Percentiles rank a stretch among this genome's conserved stretches.
Evolutionary conservation across 2,797 vertebrate genomes (phyloP).

Genomic region (Simalia tracyae): DNA sequence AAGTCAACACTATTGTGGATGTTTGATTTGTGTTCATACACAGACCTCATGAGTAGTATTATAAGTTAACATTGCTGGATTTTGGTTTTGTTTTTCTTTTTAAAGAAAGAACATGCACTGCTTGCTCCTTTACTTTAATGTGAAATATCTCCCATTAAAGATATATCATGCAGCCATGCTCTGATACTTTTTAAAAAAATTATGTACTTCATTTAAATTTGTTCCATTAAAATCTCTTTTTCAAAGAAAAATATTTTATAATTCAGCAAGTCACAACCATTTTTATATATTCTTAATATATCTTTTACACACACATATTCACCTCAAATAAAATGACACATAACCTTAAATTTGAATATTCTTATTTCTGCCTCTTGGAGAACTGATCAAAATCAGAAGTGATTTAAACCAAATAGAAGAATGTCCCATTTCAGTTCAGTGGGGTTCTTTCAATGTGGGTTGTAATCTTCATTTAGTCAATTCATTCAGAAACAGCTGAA

Average conservation of each 20-base stretch:
- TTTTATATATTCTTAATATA: not conserved
- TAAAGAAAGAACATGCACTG: too few relatives aligned
- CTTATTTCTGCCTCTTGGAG: not conserved
- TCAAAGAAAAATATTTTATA: not conserved
- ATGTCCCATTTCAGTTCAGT: not conserved
- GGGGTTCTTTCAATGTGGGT: not conserved
- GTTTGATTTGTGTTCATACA: not conserved
- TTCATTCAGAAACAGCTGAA: slow-evolving; percentile 16
- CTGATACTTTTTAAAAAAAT: not conserved
- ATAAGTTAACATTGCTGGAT: not conserved
- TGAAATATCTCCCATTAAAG: not conserved
- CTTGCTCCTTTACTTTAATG: not conserved
- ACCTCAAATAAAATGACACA: not conserved
- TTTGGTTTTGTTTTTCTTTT: not conserved
- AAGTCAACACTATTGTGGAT: not conserved
- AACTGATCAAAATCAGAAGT: not conserved
- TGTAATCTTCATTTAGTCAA: not conserved
- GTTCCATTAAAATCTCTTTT: not conserved
- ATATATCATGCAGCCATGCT: not conserved
- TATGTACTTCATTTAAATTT: not conserved
- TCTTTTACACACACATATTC: not conserved
- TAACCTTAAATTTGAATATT: not conserved
- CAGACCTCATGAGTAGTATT: not conserved
- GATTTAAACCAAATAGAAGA: slow-evolving; percentile 3
- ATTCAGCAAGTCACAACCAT: not conserved